Evolutionary conservation across 2,797 vertebrate species (phyloP), one percentile per base, ranked within the genome.

Genomic region (Anas capensis): DNA sequence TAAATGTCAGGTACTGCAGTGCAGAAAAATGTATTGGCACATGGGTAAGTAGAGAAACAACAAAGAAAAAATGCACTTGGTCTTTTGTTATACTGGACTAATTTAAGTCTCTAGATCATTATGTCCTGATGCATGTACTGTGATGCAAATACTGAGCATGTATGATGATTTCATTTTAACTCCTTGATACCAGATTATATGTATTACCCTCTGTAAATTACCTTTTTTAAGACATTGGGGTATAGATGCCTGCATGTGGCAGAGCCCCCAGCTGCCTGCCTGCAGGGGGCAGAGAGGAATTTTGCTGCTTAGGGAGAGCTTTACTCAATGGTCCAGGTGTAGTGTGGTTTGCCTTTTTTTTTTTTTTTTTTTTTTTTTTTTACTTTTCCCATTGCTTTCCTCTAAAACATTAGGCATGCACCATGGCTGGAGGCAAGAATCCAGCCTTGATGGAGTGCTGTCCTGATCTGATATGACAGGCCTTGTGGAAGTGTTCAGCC

Each of bases 361-460:
- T 40, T 40, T 15, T 48, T 66, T 62, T 33, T 15, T 46, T 66
- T 66, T 33, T 15, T 48, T 62, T 33, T 66, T 33, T 15, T 48
- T 56, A 29, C 13, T 46, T 76, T 79, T 60, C 62, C 69, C 34
- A 2, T 69, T 86, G 54, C 84, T 91, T 93, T 83, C 29, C 85
- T 72, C 72, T 91, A 48, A 81, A 91, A 54, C 14, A 12, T 62
- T n/a, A 81, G 29, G 18, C 0, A 0, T 75, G 65, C 85, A 38
- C 62, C 34, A 21, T 69, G 44, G 48, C 92, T 94, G 80, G 66
- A 84, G 91, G 95, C 82, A 88, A 53, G 73, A 90, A 90, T 72
- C 26, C 29, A 72, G 54, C 46, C 65, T 36, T 89, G 91, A 86
- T 4, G 3, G 71, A 87, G 44, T 20, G 10, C 20, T 0, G 0